Evolutionary conservation across 2,113 vertebrate species (phyloP), one percentile per base, ranked within the genome.

Genomic region (Pygoscelis antarcticus): DNA sequence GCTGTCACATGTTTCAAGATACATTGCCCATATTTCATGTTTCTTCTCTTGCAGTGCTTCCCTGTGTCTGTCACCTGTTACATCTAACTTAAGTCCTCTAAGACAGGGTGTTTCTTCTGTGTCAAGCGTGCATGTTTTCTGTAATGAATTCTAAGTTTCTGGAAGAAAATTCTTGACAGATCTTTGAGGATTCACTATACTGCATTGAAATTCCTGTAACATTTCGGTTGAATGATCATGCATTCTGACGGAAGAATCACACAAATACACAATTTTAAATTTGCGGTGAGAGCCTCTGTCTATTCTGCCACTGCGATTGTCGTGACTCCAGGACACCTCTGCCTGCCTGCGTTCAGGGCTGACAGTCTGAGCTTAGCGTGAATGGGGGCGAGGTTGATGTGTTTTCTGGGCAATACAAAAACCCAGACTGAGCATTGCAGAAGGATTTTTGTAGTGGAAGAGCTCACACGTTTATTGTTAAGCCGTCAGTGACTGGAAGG

Each of bases 11-110:
- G 11, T 62, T 90, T 79, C 1, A 12, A 40, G 61, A 40, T 16
- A 0, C 1, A 16, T 8, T 58, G 51, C 25, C 74, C 2, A 1
- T 61, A 6, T 85, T 62, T 57, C 1, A 3, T 14, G 3, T 75
- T 79, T 58, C 11, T 58, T 8, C 34, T 54, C n/a, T 89, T 69
- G n/a, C 13, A 2, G 14, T 34, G 17, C 22, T 6, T 72, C 40
- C 11, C 15, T 7, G 3, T 38, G 9, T 9, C n/a, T 60, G 54
- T 70, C 69, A 27, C 58, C 22, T 47, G 17, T 32, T 81, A 6
- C 1, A 10, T 21, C 8, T 12, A 32, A 40, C 36, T 21, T 3
- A 16, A 77, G 8, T 52, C 57, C 16, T 44, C 40, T 20, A 16
- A 38, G n/a, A 25, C n/a, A 62, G 22, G 38, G 5, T n/a, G 4